A percentile compares a stretch with the other conserved stretches of the same genome.
These are phyloP conservation scores for Spizella passerina DNA, from an alignment of 2,797 vertebrate species.

Conservation along the genomic window DNA sequence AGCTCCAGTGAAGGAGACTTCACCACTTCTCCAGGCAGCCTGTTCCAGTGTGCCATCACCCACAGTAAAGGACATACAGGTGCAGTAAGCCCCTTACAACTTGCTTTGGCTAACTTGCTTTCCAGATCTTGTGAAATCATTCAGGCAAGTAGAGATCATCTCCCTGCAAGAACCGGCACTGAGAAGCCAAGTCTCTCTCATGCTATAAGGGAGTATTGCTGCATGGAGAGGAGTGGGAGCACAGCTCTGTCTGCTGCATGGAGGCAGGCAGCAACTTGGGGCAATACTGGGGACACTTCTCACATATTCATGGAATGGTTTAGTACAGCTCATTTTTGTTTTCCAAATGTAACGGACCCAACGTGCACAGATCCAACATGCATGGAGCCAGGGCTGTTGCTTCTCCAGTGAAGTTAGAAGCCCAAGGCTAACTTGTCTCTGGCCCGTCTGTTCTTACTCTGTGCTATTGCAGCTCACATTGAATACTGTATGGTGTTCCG, in stretches of 20 bases:
- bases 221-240: neutral
- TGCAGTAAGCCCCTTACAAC: neutral
- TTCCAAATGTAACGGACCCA: accelerated
- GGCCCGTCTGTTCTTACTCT: neutral
- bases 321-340: neutral
- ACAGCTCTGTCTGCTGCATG: accelerated
- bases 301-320: accelerated
- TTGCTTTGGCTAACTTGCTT: neutral
- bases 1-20: neutral
- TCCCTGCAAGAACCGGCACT: accelerated
- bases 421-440: neutral
- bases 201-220: accelerated
- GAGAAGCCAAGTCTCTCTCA: neutral
- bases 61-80: neutral
- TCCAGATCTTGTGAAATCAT: neutral
- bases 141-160: neutral
- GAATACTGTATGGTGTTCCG: neutral
- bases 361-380: accelerated
- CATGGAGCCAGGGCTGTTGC: accelerated
- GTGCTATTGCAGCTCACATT: neutral
- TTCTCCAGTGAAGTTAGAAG: neutral
- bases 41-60: neutral
- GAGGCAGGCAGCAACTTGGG: neutral
- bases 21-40: neutral
- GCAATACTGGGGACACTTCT: accelerated